These are phyloP conservation scores for Drosophila leonis DNA, from an alignment of 2,888 invertebrate species.

Conservation along the genomic window DNA sequence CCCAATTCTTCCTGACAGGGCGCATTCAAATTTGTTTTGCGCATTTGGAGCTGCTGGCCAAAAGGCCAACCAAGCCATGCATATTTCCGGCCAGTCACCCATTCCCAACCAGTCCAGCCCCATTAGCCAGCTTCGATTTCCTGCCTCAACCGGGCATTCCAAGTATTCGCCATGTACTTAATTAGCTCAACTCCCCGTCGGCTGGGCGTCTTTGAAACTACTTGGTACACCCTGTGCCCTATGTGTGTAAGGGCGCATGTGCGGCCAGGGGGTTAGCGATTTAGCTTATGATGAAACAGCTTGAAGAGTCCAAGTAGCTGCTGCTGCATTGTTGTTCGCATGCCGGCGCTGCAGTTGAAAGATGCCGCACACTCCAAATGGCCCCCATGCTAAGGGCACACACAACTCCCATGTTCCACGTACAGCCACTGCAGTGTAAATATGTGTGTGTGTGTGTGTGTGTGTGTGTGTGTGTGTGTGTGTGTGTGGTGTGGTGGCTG, in stretches of 20 bases:
- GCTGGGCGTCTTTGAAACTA: constrained; percentile 39
- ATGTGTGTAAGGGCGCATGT: not conserved
- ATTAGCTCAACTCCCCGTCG: constrained; percentile 54
- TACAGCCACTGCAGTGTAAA: constrained; percentile 30
- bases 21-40: constrained; percentile 72
- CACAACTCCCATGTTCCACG: constrained; percentile 12
- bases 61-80: constrained; percentile 72
- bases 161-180: constrained; percentile 73
- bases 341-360: constrained; percentile 74
- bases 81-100: constrained; percentile 70
- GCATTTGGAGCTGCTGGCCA: constrained; percentile 64
- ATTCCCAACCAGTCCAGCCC: constrained; percentile 26
- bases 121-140: constrained; percentile 70
- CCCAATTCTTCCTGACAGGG: constrained; percentile 67
- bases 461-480: constrained; percentile 26
- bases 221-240: constrained; percentile 39
- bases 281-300: constrained; percentile 47
- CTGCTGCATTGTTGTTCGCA: constrained; percentile 65
- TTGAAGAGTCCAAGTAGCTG: constrained; percentile 43
- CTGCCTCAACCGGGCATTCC: constrained; percentile 53
- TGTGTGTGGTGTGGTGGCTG: constrained; percentile 31
- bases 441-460: not conserved
- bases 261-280: constrained; percentile 1
- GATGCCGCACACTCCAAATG: constrained; percentile 72
- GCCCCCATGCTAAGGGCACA: constrained; percentile 41